Base-by-base conservation (phyloP, 1,140 invertebrate species). In the Diorhabda sublineata region DNA sequence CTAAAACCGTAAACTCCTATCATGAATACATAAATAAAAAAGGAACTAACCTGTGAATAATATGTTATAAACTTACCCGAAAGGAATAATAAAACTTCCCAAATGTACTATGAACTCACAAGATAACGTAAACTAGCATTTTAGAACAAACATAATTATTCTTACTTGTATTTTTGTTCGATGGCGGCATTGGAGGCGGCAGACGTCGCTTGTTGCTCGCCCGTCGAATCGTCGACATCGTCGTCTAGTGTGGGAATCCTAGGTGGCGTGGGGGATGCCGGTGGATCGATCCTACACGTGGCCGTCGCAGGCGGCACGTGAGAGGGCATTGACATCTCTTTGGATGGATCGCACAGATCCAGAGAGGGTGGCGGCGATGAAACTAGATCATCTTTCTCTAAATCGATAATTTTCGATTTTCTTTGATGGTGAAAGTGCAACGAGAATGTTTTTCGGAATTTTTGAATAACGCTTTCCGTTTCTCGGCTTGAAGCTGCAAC, bases 361-460 rank as follows among this genome's bases (percentile, higher is more conserved):
- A 60, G n/a, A 60, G 58, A 11, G 5, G 42, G 58, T 9, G n/a
- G 11, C n/a, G 58, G 58, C n/a, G 58, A 60, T 6, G 11, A 7
- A 6, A 42, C 11, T 6, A 11, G 58, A 60, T 42, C n/a, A 11
- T 60, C 42, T 60, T 60, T 11, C 26, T 60, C 26, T 11, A 6
- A 6, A 11, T 6, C n/a, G 58, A 11, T 6, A 42, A 11, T 9
- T 60, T 60, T 60, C 7, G 42, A 42, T 76, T 79, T 79, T 69
- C 83, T 84, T 71, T 87, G 87, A 75, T 88, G 88, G 66, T 85
- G 87, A 75, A 88, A 88, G 66, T 85, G 83, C 62, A 88, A 71
- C 42, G 88, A 89, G 72, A 91, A 88, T 69, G 88, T 90, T 75
- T 90, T 89, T 43, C 88, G 83, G 76, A 91, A 90, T 79, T 90